Conservation (phyloP, 2,113 vertebrate species). For the Sporophila hypoxantha region DNA sequence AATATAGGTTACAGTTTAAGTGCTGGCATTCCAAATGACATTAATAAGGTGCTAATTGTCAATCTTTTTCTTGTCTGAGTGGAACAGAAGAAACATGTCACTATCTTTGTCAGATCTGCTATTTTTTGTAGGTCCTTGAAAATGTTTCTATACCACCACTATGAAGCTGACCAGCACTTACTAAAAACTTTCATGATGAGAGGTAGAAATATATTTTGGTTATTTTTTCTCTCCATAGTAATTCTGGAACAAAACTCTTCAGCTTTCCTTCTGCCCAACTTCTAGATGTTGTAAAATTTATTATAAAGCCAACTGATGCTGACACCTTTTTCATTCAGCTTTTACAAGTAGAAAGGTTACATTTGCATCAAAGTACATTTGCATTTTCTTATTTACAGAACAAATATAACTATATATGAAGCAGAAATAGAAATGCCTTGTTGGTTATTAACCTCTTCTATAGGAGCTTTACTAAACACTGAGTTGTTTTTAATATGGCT, state of each 20-base stretch:
- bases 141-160: constrained; percentile 8
- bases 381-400: constrained; percentile 54
- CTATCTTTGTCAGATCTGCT: background rate
- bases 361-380: constrained; percentile 41
- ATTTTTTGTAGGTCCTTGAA: background rate
- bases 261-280: constrained; percentile 24
- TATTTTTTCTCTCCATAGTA: background rate
- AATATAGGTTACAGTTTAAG: background rate
- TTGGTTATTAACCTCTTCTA: constrained; percentile 1
- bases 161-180: background rate
- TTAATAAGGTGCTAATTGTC: background rate
- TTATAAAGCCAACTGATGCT: constrained; percentile 44
- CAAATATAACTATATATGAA: background rate
- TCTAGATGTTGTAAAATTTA: constrained; percentile 21
- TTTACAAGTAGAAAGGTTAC: constrained; percentile 57
- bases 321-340: constrained; percentile 47
- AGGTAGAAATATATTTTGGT: background rate
- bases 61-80: background rate
- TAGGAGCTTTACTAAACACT: background rate
- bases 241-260: constrained; percentile 45
- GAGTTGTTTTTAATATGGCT: background rate
- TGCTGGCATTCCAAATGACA: background rate
- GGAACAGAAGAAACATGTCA: background rate
- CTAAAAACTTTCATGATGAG: constrained; percentile 7
- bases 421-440: background rate